Conservation (phyloP, 2,797 vertebrate genomes). For the Poecilia velifera region DNA sequence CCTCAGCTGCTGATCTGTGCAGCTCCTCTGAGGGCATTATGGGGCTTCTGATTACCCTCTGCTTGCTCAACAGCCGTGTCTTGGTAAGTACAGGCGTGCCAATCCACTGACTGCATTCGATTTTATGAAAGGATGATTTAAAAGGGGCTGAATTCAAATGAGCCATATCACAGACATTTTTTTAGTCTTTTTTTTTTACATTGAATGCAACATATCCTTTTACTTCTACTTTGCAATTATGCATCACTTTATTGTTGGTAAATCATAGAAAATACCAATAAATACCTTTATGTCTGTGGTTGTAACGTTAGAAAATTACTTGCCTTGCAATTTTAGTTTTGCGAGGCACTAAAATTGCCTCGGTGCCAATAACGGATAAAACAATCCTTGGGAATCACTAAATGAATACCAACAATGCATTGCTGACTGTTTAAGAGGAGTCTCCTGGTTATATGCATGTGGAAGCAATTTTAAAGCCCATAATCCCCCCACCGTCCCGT, state of each 20-base stretch:
- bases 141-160: background rate
- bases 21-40: background rate
- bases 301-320: background rate
- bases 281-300: background rate
- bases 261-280: background rate
- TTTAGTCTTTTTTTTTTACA: too few species aligned
- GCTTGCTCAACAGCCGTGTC: background rate
- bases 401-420: slow-evolving; percentile 14
- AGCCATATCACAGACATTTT: background rate
- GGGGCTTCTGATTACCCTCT: background rate
- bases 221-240: background rate
- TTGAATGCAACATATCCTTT: background rate
- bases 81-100: background rate
- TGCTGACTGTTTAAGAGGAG: slow-evolving; percentile 36
- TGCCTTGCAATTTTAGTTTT: background rate
- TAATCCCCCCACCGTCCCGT: slow-evolving; percentile 35
- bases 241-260: background rate
- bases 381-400: background rate
- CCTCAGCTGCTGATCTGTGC: background rate
- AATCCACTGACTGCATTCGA: background rate
- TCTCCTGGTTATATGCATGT: slow-evolving; percentile 68
- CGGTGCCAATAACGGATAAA: background rate
- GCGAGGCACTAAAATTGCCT: background rate
- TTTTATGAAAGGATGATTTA: background rate
- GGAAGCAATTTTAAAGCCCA: slow-evolving; percentile 76